These are phyloP conservation scores for Scophthalmus maximus DNA, from an alignment of 2,113 vertebrate species.

Conservation along the genomic window DNA sequence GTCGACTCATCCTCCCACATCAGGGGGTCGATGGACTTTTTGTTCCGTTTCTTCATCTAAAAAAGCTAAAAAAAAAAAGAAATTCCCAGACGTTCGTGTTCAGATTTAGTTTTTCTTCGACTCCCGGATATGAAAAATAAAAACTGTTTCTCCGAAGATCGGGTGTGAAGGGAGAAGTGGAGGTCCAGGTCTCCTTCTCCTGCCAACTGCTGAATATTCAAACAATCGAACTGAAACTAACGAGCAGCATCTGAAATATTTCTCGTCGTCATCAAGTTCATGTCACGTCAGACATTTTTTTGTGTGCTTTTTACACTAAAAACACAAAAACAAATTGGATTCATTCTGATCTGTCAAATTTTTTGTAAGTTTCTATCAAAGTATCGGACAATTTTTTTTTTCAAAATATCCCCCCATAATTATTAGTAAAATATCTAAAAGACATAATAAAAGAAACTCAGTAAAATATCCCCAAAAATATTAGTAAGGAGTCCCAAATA, in stretches of 20 bases:
- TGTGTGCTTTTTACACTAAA: not conserved
- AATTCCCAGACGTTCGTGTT: not conserved
- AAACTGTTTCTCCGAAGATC: not conserved
- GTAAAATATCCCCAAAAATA: too few species aligned
- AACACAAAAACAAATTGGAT: not conserved
- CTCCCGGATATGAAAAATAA: not conserved
- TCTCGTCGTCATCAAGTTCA: too few species aligned
- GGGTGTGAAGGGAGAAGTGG: not conserved
- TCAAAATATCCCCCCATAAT: too few species aligned
- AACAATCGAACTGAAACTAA: slow-evolving; percentile 15
- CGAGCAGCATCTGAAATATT: too few species aligned
- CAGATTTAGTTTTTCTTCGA: not conserved
- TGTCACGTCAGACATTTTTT: too few species aligned
- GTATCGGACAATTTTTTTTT: too few species aligned
- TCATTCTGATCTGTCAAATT: too few species aligned
- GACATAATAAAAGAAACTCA: too few species aligned
- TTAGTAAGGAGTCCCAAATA: too few species aligned
- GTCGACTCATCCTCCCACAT: not conserved
- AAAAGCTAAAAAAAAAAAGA: not conserved
- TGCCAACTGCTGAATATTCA: slow-evolving; percentile 43
- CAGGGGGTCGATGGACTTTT: not conserved
- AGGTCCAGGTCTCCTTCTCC: not conserved
- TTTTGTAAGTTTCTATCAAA: too few species aligned
- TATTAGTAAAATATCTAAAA: too few species aligned
- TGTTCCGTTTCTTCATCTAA: not conserved